Percentiles rank a stretch among this genome's conserved stretches.
phyloP scores from a whole-genome alignment of 2,797 vertebrate genomes.

The Myiothlypis coronata region DNA sequence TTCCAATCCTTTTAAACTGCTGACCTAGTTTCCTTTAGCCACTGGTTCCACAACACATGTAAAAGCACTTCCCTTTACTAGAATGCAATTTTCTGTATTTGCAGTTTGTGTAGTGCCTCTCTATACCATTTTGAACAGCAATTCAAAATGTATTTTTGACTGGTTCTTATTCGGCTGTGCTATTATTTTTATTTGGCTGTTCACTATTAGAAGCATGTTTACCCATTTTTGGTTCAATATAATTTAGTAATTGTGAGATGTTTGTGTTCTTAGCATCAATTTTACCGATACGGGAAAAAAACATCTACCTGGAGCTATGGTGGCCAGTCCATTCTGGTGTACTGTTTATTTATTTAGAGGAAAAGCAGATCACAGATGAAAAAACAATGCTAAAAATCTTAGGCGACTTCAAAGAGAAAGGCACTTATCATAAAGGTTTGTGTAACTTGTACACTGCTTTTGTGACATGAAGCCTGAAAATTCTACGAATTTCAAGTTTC shows the following conservation, averaged over 20 bases:
- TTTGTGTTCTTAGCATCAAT: background rate
- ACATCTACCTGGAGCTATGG: background rate
- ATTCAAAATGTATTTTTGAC: background rate
- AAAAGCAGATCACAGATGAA: background rate
- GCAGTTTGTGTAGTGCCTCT: background rate
- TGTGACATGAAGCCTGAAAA: background rate
- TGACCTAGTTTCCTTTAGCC: background rate
- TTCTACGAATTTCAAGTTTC: background rate
- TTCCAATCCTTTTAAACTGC: background rate
- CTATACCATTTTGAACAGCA: background rate
- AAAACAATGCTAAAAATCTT: background rate
- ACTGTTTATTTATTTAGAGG: background rate
- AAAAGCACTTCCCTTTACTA: background rate
- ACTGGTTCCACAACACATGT: background rate
- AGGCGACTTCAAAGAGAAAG: background rate
- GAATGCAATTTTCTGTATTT: background rate
- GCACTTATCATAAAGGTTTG: background rate
- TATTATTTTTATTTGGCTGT: background rate
- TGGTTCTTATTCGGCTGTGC: background rate
- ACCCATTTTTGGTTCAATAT: background rate
- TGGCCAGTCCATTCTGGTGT: background rate
- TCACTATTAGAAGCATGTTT: background rate
- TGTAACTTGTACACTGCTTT: background rate
- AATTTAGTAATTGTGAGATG: background rate
- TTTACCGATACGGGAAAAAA: background rate